phyloP scores from a whole-genome alignment of 2,888 invertebrate species.

The Papilio gigon region DNA sequence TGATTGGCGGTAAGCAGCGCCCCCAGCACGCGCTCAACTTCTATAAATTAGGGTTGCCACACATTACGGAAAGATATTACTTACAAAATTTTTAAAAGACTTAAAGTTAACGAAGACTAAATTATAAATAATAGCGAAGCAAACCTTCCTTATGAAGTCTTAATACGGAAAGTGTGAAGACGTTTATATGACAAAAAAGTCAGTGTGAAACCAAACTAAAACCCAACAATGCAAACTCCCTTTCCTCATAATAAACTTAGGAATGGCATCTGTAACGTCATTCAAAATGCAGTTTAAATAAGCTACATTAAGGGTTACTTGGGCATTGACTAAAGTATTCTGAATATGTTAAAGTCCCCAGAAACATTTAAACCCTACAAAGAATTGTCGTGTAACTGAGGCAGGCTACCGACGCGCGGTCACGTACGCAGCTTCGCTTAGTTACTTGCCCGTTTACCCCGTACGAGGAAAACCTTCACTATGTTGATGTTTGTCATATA shows the following conservation, averaged over 20 bases:
- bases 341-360: not conserved
- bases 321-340: not conserved
- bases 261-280: no score
- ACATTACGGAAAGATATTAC: not conserved
- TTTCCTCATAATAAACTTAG: no score
- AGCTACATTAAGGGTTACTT: no score
- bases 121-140: no score
- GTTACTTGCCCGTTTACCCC: conserved; percentile 45
- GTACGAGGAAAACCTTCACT: conserved; percentile 38
- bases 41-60: conserved; percentile 25
- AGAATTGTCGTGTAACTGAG: not conserved
- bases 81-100: not conserved
- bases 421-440: conserved; percentile 41
- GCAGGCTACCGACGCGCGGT: not conserved
- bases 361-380: not conserved
- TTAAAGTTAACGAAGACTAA: not conserved
- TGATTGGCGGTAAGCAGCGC: conserved; percentile 21
- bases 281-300: no score
- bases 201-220: no score
- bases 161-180: no score
- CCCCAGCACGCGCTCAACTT: conserved; percentile 22
- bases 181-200: no score
- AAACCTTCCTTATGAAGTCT: no score
- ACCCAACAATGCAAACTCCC: no score
- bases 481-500: conserved; percentile 18